Conservation (phyloP, 92 coral and sea anemone species). For the Bergia sp. region DNA sequence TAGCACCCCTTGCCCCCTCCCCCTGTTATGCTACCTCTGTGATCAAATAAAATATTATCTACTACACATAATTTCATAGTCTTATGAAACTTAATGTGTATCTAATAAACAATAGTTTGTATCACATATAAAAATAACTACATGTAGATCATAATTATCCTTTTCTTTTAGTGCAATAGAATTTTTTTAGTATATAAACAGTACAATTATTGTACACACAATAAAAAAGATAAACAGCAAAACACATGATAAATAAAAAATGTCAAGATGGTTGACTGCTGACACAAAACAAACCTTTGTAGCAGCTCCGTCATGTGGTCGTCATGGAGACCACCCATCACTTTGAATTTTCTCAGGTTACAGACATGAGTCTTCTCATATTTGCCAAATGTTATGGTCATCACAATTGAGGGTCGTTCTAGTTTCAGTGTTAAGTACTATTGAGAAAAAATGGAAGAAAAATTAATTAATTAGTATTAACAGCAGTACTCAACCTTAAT, state of each 20-base stretch:
- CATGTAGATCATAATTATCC: too few species aligned
- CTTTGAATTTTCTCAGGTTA: conserved; percentile 91
- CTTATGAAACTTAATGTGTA: too few species aligned
- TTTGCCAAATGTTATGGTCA: conserved; percentile 88
- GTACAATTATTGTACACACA: background rate
- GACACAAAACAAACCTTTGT: conserved; percentile 65
- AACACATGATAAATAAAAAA: background rate
- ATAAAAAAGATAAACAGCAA: background rate
- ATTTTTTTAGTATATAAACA: too few species aligned
- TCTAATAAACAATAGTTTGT: too few species aligned
- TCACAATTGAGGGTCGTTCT: conserved; percentile 84
- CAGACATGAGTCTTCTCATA: conserved; percentile 96
- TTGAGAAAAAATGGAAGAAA: background rate
- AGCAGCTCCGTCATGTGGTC: conserved; percentile 93
- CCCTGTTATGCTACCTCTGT: too few species aligned
- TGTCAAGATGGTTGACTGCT: background rate
- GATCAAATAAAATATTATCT: too few species aligned
- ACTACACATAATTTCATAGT: too few species aligned
- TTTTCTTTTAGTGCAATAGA: too few species aligned
- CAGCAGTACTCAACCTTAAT: too few species aligned
- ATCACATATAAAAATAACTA: too few species aligned
- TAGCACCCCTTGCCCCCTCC: too few species aligned
- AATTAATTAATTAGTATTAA: background rate
- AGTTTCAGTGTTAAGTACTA: conserved; percentile 88
- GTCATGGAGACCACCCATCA: conserved; percentile 92